Evolutionary conservation across 2,113 vertebrate genomes (phyloP).

Genomic region (Malaclemys terrapin): DNA sequence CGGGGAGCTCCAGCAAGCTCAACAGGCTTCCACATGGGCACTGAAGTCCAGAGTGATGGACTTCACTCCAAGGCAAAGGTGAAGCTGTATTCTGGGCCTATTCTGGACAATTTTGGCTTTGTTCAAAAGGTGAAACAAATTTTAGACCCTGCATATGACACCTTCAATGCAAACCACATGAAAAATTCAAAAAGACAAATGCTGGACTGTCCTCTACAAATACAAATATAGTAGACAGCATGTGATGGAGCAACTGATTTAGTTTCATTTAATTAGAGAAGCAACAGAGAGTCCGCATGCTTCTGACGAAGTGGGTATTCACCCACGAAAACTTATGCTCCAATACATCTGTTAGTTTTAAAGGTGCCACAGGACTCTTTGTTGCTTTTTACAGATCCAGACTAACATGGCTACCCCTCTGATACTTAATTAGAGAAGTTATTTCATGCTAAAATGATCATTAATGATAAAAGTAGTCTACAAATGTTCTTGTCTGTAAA

Average conservation of each 20-base stretch:
- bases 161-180: not conserved
- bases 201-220: not conserved
- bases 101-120: not conserved
- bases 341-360: too few relatives aligned
- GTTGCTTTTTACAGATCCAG: too few relatives aligned
- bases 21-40: not conserved
- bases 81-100: not conserved
- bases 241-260: not conserved
- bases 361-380: too few relatives aligned
- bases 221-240: not conserved
- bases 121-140: not conserved
- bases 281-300: too few relatives aligned
- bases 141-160: rapidly evolving
- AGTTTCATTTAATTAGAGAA: conserved; percentile 14
- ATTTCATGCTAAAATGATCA: not conserved
- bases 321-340: too few relatives aligned
- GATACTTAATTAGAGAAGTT: conserved; percentile 4
- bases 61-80: rapidly evolving
- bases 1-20: rapidly evolving
- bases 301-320: too few relatives aligned
- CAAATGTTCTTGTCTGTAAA: not conserved
- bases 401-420: too few relatives aligned
- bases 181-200: not conserved
- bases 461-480: not conserved
- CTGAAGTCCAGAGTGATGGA: not conserved